Evolutionary conservation across 2,888 invertebrate species (phyloP).

Genomic region (Thumatha senex): DNA sequence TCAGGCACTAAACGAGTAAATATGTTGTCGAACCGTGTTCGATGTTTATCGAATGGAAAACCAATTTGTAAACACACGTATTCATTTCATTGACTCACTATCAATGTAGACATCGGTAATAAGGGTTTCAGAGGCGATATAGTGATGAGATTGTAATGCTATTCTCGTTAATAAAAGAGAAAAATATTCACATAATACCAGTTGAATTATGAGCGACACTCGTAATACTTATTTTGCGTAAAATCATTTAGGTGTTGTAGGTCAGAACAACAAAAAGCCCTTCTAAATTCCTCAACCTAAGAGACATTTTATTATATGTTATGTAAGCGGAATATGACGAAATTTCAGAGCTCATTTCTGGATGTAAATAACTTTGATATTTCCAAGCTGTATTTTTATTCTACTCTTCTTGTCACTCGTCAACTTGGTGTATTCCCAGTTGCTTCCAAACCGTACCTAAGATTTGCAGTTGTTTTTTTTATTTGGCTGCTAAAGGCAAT

Average conservation of each 20-base stretch:
- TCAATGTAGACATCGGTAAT: not conserved
- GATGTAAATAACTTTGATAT: too few species aligned
- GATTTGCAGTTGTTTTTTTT: too few species aligned
- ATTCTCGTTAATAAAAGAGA: constrained; percentile 7
- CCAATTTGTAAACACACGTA: constrained; percentile 1
- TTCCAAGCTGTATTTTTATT: too few species aligned
- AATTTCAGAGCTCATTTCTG: too few species aligned
- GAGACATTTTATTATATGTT: not conserved
- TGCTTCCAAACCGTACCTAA: too few species aligned
- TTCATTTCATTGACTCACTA: not conserved
- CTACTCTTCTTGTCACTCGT: too few species aligned
- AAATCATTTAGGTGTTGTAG: constrained; percentile 12
- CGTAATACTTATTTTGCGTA: constrained; percentile 10
- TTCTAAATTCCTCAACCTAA: not conserved
- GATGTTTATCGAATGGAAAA: constrained; percentile 4
- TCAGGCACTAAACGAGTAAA: not conserved
- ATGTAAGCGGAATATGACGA: too few species aligned
- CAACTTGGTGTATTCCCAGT: too few species aligned
- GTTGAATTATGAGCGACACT: constrained; percentile 21
- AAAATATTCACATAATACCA: constrained; percentile 17
- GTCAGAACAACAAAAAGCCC: not conserved
- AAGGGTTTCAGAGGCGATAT: too few species aligned
- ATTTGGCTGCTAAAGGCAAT: too few species aligned
- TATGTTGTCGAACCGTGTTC: constrained; percentile 1
- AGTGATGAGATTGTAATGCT: too few species aligned